A percentile compares a stretch with the other conserved stretches of the same genome.
Conservation (phyloP, 1,140 invertebrate genomes). For the Oryctes rhinoceros region DNA sequence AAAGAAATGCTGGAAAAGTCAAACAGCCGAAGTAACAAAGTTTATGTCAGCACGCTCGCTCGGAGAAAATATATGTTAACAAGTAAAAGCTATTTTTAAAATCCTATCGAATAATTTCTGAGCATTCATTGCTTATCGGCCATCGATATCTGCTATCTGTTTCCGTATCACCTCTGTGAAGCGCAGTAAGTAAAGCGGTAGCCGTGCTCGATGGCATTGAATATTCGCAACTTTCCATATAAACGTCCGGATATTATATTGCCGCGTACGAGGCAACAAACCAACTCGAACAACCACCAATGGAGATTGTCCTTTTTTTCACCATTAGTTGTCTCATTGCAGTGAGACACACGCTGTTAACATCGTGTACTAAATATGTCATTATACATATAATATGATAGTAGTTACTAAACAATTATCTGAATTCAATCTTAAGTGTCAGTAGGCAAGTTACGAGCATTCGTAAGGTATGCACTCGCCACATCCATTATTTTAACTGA, state of each 20-base stretch:
- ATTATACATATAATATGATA: constrained; percentile 47
- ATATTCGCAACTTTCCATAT: constrained; percentile 30
- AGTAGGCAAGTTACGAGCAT: constrained; percentile 40
- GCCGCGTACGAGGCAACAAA: constrained; percentile 8
- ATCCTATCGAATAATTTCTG: not conserved
- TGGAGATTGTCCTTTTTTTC: constrained; percentile 14
- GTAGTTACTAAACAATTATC: constrained; percentile 47
- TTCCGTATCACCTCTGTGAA: constrained; percentile 13
- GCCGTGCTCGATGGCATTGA: constrained; percentile 17
- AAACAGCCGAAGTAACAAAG: not conserved
- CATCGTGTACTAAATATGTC: constrained; percentile 47
- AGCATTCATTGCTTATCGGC: not conserved
- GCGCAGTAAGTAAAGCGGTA: constrained; percentile 25
- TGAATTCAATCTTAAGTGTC: constrained; percentile 42
- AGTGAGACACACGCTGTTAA: constrained; percentile 42
- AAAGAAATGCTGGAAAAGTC: not conserved
- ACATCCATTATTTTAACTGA: constrained; percentile 45
- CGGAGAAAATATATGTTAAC: not conserved
- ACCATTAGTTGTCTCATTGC: constrained; percentile 24
- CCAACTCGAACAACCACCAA: constrained; percentile 20
- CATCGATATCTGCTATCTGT: constrained; percentile 14
- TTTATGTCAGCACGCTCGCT: not conserved
- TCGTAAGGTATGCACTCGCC: constrained; percentile 37
- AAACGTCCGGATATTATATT: constrained; percentile 21
- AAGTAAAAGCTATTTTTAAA: constrained; percentile 22